phyloP scores from a whole-genome alignment of 2,797 vertebrate genomes.

The Natrix natrix region DNA sequence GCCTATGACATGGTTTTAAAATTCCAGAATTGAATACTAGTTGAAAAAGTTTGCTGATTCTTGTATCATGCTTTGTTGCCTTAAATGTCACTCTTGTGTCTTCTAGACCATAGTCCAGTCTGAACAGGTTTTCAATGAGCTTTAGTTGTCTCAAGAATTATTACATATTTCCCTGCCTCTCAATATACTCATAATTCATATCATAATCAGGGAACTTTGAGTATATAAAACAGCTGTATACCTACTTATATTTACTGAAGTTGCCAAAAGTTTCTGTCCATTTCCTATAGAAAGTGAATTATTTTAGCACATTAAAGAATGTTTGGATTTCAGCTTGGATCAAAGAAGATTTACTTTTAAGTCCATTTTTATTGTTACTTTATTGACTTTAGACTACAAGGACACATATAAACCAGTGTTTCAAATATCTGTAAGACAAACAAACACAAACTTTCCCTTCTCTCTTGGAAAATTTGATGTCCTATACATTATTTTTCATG shows the following conservation, averaged over 20 bases:
- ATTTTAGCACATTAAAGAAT: neutral
- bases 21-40: neutral
- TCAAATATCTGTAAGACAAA: neutral
- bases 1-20: neutral
- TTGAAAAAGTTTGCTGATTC: neutral
- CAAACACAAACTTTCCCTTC: neutral
- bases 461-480: neutral
- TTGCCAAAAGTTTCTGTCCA: neutral
- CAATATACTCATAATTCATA: neutral
- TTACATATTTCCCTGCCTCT: neutral
- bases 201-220: neutral
- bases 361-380: neutral
- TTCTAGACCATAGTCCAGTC: neutral
- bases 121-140: neutral
- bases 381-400: neutral
- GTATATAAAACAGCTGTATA: neutral
- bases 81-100: neutral
- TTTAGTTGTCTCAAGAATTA: neutral
- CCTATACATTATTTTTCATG: neutral
- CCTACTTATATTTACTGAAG: neutral
- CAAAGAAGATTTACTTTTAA: neutral
- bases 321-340: neutral
- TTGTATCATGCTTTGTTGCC: neutral
- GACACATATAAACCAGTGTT: neutral
- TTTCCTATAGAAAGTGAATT: neutral